phyloP scores from a whole-genome alignment of 2,888 invertebrate species.

The Trimorus sp. region DNA sequence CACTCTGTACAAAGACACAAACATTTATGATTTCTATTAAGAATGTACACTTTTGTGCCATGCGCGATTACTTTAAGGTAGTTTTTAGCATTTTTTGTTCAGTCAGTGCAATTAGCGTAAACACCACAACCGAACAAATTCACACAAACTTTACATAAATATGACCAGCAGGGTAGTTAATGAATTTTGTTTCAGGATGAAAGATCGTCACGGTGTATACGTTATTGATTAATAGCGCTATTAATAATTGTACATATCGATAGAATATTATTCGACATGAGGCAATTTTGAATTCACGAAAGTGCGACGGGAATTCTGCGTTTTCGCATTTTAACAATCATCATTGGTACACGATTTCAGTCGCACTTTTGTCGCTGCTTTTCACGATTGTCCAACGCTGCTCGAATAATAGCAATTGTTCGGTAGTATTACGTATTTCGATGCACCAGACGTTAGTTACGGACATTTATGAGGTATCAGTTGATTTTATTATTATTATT shows the following conservation, averaged over 20 bases:
- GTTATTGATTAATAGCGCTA: conserved; percentile 49
- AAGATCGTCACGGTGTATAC: conserved; percentile 40
- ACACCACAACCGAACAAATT: no score
- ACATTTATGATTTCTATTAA: no score
- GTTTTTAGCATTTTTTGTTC: no score
- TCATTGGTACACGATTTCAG: no score
- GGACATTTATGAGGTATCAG: conserved; percentile 5
- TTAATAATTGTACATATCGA: conserved; percentile 62
- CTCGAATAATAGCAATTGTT: conserved; percentile 1
- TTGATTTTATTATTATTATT: conserved; percentile 30
- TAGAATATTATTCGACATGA: conserved; percentile 43
- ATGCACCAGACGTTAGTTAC: conserved; percentile 5
- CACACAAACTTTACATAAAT: no score
- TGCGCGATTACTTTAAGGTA: no score
- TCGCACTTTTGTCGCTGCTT: conserved; percentile 11
- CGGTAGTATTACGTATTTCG: conserved; percentile 12
- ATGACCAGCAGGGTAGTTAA: neutral
- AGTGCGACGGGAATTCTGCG: conserved; percentile 17
- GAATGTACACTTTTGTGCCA: no score
- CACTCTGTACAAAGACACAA: no score
- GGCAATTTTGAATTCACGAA: conserved; percentile 19
- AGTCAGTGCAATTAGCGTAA: no score
- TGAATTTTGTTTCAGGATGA: conserved; percentile 13
- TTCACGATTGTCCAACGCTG: conserved; percentile 15
- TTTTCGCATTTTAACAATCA: conserved; percentile 1